Conservation (phyloP, 1,140 invertebrate species). For the Ips nitidus region DNA sequence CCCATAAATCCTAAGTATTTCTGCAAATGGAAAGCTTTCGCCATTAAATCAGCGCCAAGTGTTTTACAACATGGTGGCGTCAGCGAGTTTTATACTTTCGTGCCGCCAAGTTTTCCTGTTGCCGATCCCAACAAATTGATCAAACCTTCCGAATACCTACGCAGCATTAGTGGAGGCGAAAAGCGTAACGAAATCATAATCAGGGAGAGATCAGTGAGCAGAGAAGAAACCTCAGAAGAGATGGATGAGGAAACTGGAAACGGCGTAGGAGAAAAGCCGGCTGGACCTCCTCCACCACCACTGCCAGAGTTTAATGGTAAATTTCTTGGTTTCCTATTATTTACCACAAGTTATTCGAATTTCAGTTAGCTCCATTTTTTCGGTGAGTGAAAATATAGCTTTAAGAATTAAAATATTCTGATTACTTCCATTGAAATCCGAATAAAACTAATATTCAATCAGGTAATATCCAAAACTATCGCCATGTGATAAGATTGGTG, state of each 20-base stretch:
- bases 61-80: slow-evolving; percentile 60
- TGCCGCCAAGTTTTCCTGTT: slow-evolving; percentile 81
- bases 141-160: slow-evolving; percentile 88
- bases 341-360: too few species aligned
- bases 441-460: too few species aligned
- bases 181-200: neutral
- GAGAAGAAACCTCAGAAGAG: slow-evolving; percentile 1
- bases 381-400: too few species aligned
- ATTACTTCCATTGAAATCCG: too few species aligned
- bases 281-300: slow-evolving; percentile 60
- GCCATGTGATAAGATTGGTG: too few species aligned
- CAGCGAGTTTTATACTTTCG: slow-evolving; percentile 82
- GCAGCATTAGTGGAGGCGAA: slow-evolving; percentile 65
- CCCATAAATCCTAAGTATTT: too few species aligned
- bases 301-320: slow-evolving; percentile 52
- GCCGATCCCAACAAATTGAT: slow-evolving; percentile 77
- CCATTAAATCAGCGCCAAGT: too few species aligned
- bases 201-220: neutral
- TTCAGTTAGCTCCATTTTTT: too few species aligned
- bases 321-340: neutral
- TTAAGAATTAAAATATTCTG: too few species aligned
- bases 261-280: slow-evolving; percentile 14
- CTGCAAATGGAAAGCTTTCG: too few species aligned
- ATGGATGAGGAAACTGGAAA: slow-evolving; percentile 12
- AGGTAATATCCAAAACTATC: too few species aligned